Percentiles rank a stretch among this genome's conserved stretches.
Conservation (phyloP, 2,888 invertebrate species). For the Malthinus flaveolus region DNA sequence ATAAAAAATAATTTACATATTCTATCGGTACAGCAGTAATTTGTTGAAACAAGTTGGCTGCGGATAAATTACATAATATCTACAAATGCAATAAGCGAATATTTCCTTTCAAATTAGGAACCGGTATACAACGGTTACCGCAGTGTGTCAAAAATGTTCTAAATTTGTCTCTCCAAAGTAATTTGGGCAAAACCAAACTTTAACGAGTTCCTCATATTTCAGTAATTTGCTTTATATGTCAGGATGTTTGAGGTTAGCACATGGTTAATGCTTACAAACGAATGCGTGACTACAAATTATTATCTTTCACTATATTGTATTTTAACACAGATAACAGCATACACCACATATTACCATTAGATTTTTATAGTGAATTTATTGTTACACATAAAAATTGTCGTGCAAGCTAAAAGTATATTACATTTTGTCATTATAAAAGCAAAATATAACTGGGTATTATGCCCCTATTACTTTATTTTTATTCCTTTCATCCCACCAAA, state of each 20-base stretch:
- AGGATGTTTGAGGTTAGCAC: slow-evolving; percentile 34
- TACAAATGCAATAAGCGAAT: too few relatives aligned
- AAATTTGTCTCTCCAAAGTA: too few relatives aligned
- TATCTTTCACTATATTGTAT: slow-evolving; percentile 27
- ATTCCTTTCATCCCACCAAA: background rate
- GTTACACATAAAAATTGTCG: slow-evolving; percentile 3
- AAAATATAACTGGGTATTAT: background rate
- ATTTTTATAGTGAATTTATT: slow-evolving; percentile 3
- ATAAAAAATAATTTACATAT: too few relatives aligned
- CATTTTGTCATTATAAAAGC: slow-evolving; percentile 5
- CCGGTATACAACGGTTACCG: too few relatives aligned
- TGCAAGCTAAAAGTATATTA: slow-evolving; percentile 2
- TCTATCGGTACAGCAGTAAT: too few relatives aligned
- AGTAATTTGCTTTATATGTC: slow-evolving; percentile 33
- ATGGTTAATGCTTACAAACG: slow-evolving; percentile 27
- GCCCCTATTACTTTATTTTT: background rate
- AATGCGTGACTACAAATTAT: slow-evolving; percentile 38
- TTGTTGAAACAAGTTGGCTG: too few relatives aligned
- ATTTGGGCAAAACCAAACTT: too few relatives aligned
- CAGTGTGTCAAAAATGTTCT: too few relatives aligned
- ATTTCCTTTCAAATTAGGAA: too few relatives aligned
- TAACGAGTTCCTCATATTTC: too few relatives aligned
- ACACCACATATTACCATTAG: background rate
- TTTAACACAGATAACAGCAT: slow-evolving; percentile 10
- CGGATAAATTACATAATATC: too few relatives aligned